These are phyloP conservation scores for Hirtodrosophila alboralis DNA, from an alignment of 2,888 invertebrate genomes.

Conservation along the genomic window DNA sequence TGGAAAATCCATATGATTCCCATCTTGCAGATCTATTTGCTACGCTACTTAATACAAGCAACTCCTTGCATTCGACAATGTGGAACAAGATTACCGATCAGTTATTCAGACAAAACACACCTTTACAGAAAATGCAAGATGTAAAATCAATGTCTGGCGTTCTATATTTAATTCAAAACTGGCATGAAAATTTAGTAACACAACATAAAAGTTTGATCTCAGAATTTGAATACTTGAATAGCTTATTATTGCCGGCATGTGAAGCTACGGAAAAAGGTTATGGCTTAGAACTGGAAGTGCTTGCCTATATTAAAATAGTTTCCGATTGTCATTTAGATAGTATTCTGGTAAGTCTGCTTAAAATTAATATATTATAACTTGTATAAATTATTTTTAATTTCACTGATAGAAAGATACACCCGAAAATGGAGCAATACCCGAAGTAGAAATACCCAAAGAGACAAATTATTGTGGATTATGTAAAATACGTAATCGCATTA, in stretches of 20 bases:
- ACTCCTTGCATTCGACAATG: conserved; percentile 41
- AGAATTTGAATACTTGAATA: conserved; percentile 68
- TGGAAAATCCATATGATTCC: conserved; percentile 20
- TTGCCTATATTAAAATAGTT: conserved; percentile 71
- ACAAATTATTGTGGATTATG: conserved; percentile 84
- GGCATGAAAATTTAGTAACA: conserved; percentile 69
- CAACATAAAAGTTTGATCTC: conserved; percentile 42
- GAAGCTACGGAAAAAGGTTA: conserved; percentile 29
- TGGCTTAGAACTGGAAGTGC: conserved; percentile 5
- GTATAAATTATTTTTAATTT: too few relatives aligned
- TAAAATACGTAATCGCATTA: conserved; percentile 83
- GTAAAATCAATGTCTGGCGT: conserved; percentile 50
- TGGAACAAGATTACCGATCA: conserved; percentile 77
- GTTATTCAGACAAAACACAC: conserved; percentile 45
- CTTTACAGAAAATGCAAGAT: conserved; percentile 39
- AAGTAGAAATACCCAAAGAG: background rate
- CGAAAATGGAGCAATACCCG: background rate
- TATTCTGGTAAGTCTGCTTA: conserved; percentile 62
- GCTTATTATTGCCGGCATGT: conserved; percentile 61
- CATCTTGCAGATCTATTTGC: conserved; percentile 42
- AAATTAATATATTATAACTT: background rate
- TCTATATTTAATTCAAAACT: conserved; percentile 68
- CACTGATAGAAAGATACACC: conserved; percentile 46
- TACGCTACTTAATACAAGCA: conserved; percentile 41
- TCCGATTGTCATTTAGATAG: conserved; percentile 82